Conservation (phyloP, 2,113 vertebrate genomes). For the Oxyruncus cristatus region DNA sequence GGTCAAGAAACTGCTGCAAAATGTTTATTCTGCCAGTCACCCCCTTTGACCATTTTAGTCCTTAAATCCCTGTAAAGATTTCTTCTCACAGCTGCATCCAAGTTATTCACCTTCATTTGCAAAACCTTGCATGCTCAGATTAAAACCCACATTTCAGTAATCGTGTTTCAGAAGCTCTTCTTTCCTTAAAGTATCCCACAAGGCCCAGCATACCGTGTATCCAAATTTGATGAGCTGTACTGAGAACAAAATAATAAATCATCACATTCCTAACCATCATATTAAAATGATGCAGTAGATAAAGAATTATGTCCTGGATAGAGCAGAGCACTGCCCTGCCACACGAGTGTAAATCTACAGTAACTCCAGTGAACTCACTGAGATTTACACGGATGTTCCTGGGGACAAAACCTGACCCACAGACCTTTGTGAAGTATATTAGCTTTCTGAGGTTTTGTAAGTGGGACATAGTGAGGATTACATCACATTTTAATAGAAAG, state of each 20-base stretch:
- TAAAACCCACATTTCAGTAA: background rate
- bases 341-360: background rate
- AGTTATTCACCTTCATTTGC: background rate
- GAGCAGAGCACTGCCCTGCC: background rate
- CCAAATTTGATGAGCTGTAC: background rate
- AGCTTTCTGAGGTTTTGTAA: background rate
- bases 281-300: background rate
- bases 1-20: background rate
- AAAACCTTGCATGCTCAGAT: background rate
- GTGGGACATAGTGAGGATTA: background rate
- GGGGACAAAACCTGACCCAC: background rate
- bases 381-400: background rate
- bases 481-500: constrained; percentile 35
- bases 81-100: background rate
- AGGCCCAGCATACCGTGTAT: background rate
- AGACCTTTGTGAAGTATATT: background rate
- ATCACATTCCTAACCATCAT: background rate
- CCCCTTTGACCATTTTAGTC: background rate
- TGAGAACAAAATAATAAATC: background rate
- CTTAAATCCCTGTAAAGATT: background rate
- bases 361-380: background rate
- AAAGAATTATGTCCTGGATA: background rate
- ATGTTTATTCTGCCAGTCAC: background rate
- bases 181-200: background rate
- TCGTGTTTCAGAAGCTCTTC: background rate